Evolutionary conservation across 2,888 invertebrate species (phyloP), one percentile per base, ranked within the genome.

Genomic region (Diaphora mendica): DNA sequence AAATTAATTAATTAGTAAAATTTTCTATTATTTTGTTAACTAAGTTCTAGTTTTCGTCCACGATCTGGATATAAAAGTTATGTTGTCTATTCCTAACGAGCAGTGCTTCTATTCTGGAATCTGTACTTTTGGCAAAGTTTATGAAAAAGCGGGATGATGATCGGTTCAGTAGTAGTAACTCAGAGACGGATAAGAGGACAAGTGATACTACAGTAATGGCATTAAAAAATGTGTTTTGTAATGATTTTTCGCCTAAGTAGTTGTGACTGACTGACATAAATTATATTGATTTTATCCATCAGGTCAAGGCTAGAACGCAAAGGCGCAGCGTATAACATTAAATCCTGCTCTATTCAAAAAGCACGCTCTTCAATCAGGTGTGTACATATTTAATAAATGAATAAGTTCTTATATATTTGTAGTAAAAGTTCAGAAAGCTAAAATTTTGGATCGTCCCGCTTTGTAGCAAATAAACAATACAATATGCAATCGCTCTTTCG

Each of bases 241-340:
- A 51, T 51, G 33, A 33, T 55, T 55, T 55, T 55, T 62, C 62
- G 62, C 44, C 44, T 62, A 26, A 39, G 70, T 44, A 42, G 39
- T 51, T 51, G 39, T 39, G n/a, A 44, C 35, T 59, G 30, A 44
- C 64, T 44, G 44, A 77, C 59, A 66, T 65, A 72, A 68, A 55
- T 72, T 64, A 84, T 33, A 33, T 78, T 67, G 65, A 77, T 73
- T 69, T 51, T 73, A 48, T 51, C 35, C 66, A 71, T 73, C 75
- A 68, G 77, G 77, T 74, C 78, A 84, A 84, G 80, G 82, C 39
- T 42, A 69, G 51, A 55, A 70, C 70, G 42, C 70, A 74, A 73
- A 76, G 42, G 66, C 74, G 71, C 42, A 67, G 72, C 67, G 66
- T 72, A 67, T 64, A 74, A 74, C 48, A 62, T 69, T 55, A 73